Evolutionary conservation across 2,888 invertebrate species (phyloP), one percentile per base, ranked within the genome.

Genomic region (Caenorhabditis wallacei): DNA sequence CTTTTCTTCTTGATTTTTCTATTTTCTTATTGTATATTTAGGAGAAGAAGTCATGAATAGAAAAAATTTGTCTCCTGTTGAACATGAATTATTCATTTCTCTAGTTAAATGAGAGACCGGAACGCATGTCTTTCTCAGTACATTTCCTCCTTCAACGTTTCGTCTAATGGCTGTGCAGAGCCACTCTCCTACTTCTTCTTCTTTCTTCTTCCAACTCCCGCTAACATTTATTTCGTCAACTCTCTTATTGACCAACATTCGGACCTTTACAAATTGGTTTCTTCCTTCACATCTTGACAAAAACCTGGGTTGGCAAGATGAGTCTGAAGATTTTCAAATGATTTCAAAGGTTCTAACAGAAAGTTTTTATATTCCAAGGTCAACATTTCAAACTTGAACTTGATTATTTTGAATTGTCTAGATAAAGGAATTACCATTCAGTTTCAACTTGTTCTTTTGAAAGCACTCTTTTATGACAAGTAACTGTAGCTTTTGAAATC

Each of bases 11-110:
- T 26, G 22, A 16, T 24, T 59, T 22, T 48, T 40, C 18, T 5
- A 18, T 3, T 48, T 48, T 48, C 46, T 48, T 71, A 53, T 30
- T 61, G 72, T 40, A 18, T 72, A 37, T 61, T 61, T 35, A 48
- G 26, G 30, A n/a, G n/a, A 30, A 53, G 61, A 53, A 72, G 37
- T 63, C 66, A 66, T 75, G 75, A 75, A 75, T 66, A 40, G 75
- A 53, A 51, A 5, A 76, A 69, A 68, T 35, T 68, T 76, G 69
- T 54, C 63, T 43, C 57, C 46, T 30, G 69, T 69, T 53, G 30
- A 69, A 54, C 56, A 78, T 78, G 78, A 78, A 78, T 78, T 63
- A 78, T 78, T 78, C 78, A 78, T 78, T 43, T 46, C n/a, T 20
- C n/a, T 56, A 63, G 78, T 61, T 61, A 78, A 78, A 78, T 78